Evolutionary conservation across 2,888 invertebrate species (phyloP), one percentile per base, ranked within the genome.

Genomic region (Drosophila subsilvestris): DNA sequence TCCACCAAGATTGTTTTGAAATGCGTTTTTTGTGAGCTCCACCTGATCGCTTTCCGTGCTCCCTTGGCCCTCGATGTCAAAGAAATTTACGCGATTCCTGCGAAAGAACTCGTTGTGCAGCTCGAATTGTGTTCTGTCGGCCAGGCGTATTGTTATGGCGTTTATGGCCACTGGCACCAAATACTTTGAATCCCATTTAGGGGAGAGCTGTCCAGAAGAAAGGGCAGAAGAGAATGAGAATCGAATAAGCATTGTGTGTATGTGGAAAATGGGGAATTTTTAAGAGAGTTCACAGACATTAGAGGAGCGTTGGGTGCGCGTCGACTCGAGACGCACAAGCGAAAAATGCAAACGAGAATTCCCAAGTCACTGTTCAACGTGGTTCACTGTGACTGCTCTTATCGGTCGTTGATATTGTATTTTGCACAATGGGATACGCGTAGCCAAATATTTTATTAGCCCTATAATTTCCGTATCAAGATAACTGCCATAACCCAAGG

Each of bases 21-120:
- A 91, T 20, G 90, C 90, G 67, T 90, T 83, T 8, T 83, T 70
- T 12, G 78, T 74, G 3, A 92, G 72, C 76, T 92, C 92, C 22
- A 92, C 88, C 55, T 90, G 90, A 66, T 90, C 90, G 1, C 77
- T 67, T 25, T 80, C 78, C 29, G 37, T 2, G 37, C 61, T 47
- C 18, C 74, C 59, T 3, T n/a, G 37, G 37, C 92, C 92, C 54
- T 83, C 85, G 17, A 92, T 79, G 4, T 76, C 78, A 10, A 92
- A 74, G 47, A 87, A 82, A 81, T 92, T 92, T 18, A 92, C 88
- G 25, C 84, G 90, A 61, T 89, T 86, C 25, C 87, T 65, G 6
- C 73, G 69, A 27, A 92, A 90, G 53, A 92, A 79, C 29, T 90
- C 90, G 45, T 78, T 74, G 5, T 86, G 80, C 37, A 92, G 63